Evolutionary conservation across 2,888 invertebrate species (phyloP).

Genomic region (Cheilosia vernalis): DNA sequence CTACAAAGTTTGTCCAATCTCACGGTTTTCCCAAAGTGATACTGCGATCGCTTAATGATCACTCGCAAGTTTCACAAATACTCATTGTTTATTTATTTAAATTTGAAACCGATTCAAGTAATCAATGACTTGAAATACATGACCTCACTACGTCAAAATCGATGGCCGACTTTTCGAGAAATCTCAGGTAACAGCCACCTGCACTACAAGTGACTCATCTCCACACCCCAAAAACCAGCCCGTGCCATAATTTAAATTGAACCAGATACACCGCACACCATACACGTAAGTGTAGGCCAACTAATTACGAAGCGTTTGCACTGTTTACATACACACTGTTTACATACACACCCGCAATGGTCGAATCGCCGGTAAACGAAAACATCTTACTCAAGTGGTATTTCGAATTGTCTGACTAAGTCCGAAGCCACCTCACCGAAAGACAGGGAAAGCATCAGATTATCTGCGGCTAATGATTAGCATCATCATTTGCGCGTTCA

Average conservation of each 20-base stretch:
- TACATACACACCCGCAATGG: background rate
- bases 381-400: constrained; percentile 62
- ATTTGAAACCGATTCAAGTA: no score
- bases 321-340: constrained; percentile 32
- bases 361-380: constrained; percentile 34
- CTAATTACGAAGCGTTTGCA: constrained; percentile 16
- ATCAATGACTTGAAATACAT: no score
- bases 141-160: no score
- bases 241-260: constrained; percentile 6
- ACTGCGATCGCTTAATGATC: no score
- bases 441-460: background rate
- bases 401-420: constrained; percentile 65
- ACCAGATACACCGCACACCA: background rate
- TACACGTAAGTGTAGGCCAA: background rate
- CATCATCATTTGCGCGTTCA: constrained; percentile 34
- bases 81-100: no score
- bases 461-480: constrained; percentile 34
- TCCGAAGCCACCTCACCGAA: constrained; percentile 32
- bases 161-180: no score
- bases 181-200: background rate
- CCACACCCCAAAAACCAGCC: background rate
- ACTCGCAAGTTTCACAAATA: no score
- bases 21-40: no score
- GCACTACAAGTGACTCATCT: background rate
- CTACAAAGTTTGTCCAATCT: no score